Conservation (phyloP, 2,888 invertebrate genomes). For the Eupeodes latifasciatus region DNA sequence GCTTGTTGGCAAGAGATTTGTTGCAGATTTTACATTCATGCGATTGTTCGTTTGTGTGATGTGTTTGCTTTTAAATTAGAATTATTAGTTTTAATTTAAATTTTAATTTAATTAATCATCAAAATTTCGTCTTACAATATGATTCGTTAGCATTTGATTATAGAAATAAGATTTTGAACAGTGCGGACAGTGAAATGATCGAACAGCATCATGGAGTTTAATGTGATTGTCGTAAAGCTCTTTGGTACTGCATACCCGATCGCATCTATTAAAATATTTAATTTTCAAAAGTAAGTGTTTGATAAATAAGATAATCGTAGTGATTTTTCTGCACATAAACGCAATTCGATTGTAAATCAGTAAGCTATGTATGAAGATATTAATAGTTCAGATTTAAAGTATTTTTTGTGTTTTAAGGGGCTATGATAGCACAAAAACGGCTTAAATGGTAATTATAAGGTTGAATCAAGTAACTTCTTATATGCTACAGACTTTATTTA, state of each 20-base stretch:
- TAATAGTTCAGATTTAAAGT: too few relatives aligned
- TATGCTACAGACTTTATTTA: too few relatives aligned
- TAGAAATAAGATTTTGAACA: slow-evolving; percentile 78
- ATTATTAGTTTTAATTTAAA: not conserved
- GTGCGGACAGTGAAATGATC: slow-evolving; percentile 76
- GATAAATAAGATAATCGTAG: too few relatives aligned
- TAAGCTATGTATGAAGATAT: too few relatives aligned
- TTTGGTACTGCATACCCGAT: slow-evolving; percentile 79
- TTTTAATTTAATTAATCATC: not conserved
- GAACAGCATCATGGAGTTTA: slow-evolving; percentile 77
- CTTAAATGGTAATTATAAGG: too few relatives aligned
- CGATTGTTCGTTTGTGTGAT: slow-evolving; percentile 67
- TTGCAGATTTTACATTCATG: slow-evolving; percentile 79
- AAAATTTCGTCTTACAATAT: slow-evolving; percentile 78
- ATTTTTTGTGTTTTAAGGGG: too few relatives aligned
- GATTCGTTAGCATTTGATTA: slow-evolving; percentile 78
- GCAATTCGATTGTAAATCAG: too few relatives aligned
- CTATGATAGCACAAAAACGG: too few relatives aligned
- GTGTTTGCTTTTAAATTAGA: slow-evolving; percentile 36
- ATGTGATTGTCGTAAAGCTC: slow-evolving; percentile 77
- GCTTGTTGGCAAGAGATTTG: slow-evolving; percentile 79
- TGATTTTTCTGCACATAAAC: too few relatives aligned
- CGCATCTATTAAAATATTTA: slow-evolving; percentile 78
- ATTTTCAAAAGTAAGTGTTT: not conserved
- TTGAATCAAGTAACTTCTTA: too few relatives aligned